phyloP scores from a whole-genome alignment of 1,140 invertebrate species.

The Belonocnema kinseyi region DNA sequence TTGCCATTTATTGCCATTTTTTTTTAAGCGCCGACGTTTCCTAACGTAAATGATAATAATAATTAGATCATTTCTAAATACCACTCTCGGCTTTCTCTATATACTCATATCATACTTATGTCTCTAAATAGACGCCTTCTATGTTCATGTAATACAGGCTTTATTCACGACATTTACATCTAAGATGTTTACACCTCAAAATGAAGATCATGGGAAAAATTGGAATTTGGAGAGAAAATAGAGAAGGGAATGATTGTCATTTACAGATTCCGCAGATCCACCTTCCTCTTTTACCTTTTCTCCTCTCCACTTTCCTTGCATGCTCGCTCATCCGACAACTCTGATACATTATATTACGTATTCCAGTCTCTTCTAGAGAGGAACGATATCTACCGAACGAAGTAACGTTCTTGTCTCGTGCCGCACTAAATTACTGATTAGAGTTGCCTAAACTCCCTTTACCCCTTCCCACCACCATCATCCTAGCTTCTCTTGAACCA shows the following conservation, averaged over 20 bases:
- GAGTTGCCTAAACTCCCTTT: conserved; percentile 35
- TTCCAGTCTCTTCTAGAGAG: conserved; percentile 4
- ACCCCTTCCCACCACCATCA: conserved; percentile 18
- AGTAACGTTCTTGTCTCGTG: conserved; percentile 34
- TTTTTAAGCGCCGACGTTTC: too few species aligned
- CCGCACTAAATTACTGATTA: conserved; percentile 47
- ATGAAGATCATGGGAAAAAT: background rate
- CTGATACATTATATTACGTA: conserved; percentile 43
- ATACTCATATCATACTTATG: too few species aligned
- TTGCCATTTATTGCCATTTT: too few species aligned
- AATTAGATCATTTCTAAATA: too few species aligned
- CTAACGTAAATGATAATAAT: too few species aligned
- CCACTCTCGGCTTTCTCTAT: too few species aligned
- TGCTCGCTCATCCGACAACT: conserved; percentile 24
- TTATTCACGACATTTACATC: too few species aligned
- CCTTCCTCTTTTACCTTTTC: conserved; percentile 11
- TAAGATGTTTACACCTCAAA: background rate
- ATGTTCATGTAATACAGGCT: too few species aligned
- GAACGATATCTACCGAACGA: conserved; percentile 30
- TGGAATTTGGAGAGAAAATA: background rate
- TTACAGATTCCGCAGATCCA: conserved; percentile 1
- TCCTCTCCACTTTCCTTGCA: background rate
- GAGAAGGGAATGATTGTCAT: background rate
- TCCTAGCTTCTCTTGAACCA: background rate
- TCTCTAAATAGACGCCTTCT: too few species aligned